These are phyloP conservation scores for Drosophila neocordata DNA, from an alignment of 1,140 invertebrate species.

Conservation along the genomic window DNA sequence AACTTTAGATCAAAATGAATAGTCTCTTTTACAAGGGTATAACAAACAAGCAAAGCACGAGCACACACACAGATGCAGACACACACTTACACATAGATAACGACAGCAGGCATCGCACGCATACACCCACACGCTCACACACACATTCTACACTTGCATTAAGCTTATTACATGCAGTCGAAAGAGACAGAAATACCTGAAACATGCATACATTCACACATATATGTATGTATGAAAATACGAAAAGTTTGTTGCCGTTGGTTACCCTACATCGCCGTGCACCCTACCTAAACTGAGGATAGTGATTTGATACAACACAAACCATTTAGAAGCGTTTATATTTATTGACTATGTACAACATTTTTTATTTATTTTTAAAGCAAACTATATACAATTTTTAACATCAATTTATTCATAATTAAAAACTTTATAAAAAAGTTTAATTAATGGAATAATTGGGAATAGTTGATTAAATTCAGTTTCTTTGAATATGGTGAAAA, in stretches of 20 bases:
- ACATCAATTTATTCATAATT: too few species aligned
- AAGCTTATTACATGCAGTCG: constrained; percentile 60
- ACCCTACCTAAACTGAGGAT: background rate
- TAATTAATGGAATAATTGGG: too few species aligned
- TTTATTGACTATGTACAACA: too few species aligned
- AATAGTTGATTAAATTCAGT: too few species aligned
- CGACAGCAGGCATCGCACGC: constrained; percentile 3
- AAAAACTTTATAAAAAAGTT: too few species aligned
- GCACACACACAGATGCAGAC: constrained; percentile 11
- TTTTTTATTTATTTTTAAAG: background rate
- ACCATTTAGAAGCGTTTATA: too few species aligned
- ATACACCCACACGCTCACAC: constrained; percentile 38
- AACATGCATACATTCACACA: constrained; percentile 10
- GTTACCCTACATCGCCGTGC: constrained; percentile 2
- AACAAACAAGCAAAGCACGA: constrained; percentile 8
- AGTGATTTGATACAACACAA: too few species aligned
- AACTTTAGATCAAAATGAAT: background rate
- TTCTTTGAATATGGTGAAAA: too few species aligned
- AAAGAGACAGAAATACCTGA: constrained; percentile 29
- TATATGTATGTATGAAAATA: background rate
- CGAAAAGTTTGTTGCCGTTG: constrained; percentile 14
- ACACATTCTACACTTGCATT: constrained; percentile 43
- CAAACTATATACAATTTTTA: background rate
- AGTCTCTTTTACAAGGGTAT: background rate
- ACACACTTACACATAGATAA: background rate